Conservation (phyloP, 1,140 invertebrate genomes). For the Drosophila ficusphila region DNA sequence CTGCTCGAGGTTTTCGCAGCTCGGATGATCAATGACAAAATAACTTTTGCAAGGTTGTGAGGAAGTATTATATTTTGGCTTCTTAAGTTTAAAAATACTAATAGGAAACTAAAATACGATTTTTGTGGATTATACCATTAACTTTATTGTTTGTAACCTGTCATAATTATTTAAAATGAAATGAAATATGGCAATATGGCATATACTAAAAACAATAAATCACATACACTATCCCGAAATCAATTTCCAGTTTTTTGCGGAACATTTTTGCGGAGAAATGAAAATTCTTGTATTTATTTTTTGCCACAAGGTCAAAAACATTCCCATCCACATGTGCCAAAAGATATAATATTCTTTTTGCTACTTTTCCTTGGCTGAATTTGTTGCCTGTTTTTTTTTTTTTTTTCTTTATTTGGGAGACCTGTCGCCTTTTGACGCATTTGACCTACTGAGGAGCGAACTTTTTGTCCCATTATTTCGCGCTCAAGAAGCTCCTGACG, state of each 20-base stretch:
- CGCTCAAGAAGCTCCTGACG: slow-evolving; percentile 11
- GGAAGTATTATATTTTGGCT: not conserved
- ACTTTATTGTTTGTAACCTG: not conserved
- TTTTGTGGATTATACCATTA: too few relatives aligned
- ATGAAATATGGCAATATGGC: too few relatives aligned
- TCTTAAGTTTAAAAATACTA: not conserved
- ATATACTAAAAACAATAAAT: slow-evolving; percentile 19
- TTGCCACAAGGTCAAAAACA: slow-evolving; percentile 58
- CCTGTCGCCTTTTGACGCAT: slow-evolving; percentile 49
- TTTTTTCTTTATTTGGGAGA: too few relatives aligned
- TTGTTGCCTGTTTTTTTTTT: slow-evolving; percentile 33
- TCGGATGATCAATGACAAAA: slow-evolving; percentile 54
- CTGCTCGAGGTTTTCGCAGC: slow-evolving; percentile 38
- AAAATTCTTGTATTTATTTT: slow-evolving; percentile 46
- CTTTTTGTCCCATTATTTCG: slow-evolving; percentile 14
- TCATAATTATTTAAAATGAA: not conserved
- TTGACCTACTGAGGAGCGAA: slow-evolving; percentile 60
- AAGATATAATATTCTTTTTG: slow-evolving; percentile 24
- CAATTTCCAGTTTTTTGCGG: slow-evolving; percentile 24
- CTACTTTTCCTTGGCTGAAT: slow-evolving; percentile 28
- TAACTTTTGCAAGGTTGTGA: not conserved
- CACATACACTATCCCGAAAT: not conserved
- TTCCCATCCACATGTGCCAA: slow-evolving; percentile 56
- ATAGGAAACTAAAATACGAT: too few relatives aligned
- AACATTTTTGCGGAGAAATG: slow-evolving; percentile 9